Evolutionary conservation across 2,113 vertebrate species (phyloP).

Genomic region (Crotalus helleri): DNA sequence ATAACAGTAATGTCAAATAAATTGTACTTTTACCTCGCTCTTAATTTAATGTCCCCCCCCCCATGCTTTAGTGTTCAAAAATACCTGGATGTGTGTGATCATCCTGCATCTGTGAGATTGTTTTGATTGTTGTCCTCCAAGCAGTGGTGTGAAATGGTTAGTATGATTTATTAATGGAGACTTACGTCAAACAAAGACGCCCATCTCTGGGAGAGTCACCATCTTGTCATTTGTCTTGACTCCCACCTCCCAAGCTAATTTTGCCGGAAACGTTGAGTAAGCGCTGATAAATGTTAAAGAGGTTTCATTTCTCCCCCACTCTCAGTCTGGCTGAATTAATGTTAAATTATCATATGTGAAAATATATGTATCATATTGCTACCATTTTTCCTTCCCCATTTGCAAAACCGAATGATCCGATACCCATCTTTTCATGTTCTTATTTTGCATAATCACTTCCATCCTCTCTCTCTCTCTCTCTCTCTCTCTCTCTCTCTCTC

Average conservation of each 20-base stretch:
- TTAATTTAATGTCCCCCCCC: neutral
- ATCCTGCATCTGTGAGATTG: too few species aligned
- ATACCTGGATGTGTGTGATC: neutral
- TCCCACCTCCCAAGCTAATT: neutral
- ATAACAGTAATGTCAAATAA: neutral
- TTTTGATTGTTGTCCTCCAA: neutral
- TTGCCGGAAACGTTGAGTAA: neutral
- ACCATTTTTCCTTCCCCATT: neutral
- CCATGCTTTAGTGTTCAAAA: neutral
- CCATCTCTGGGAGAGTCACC: neutral
- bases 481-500: too few species aligned
- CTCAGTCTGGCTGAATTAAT: neutral
- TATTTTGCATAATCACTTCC: neutral
- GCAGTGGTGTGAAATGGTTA: neutral
- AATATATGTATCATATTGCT: too few species aligned
- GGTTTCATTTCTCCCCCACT: neutral
- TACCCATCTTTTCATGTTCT: neutral
- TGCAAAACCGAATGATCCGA: neutral
- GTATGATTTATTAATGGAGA: neutral
- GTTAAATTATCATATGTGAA: neutral
- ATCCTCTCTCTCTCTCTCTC: too few species aligned
- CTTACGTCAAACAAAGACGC: neutral
- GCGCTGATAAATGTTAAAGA: neutral
- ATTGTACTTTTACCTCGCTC: neutral
- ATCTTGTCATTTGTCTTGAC: neutral